A percentile compares a stretch with the other conserved stretches of the same genome.
phyloP scores from a whole-genome alignment of 2,797 vertebrate species.

The Gouania willdenowi region DNA sequence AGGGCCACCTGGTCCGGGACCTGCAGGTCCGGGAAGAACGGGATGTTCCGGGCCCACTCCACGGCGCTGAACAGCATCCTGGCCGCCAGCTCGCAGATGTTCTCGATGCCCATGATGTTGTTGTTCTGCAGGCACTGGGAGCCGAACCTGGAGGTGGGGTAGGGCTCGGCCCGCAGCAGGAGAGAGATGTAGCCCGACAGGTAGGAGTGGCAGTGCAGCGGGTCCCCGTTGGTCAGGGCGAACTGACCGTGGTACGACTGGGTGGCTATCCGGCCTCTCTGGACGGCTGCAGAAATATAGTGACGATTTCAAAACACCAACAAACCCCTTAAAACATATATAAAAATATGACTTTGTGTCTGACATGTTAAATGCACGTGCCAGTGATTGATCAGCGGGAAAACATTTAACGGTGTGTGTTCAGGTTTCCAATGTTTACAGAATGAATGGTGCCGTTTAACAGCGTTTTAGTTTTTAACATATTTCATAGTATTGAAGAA shows the following conservation, averaged over 20 bases:
- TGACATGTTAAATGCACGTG: neutral
- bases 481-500: no score
- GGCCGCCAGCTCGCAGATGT: constrained; percentile 97
- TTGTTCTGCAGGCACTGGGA: constrained; percentile 94
- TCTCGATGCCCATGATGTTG: constrained; percentile 97
- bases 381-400: no score
- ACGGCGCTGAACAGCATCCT: constrained; percentile 96
- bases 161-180: constrained; percentile 92
- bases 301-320: no score
- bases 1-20: constrained; percentile 96
- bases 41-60: constrained; percentile 97
- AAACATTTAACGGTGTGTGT: no score
- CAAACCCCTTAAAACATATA: neutral
- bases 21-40: constrained; percentile 96
- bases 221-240: constrained; percentile 89
- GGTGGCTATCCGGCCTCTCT: constrained; percentile 89
- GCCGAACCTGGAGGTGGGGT: constrained; percentile 92
- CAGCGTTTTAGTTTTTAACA: no score
- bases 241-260: constrained; percentile 93
- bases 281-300: constrained; percentile 78
- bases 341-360: no score
- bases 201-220: constrained; percentile 93
- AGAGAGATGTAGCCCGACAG: constrained; percentile 96
- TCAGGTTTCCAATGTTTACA: no score
- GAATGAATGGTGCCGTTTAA: no score